These are phyloP conservation scores for Petrophora chlorosata DNA, from an alignment of 2,888 invertebrate species.

Conservation along the genomic window DNA sequence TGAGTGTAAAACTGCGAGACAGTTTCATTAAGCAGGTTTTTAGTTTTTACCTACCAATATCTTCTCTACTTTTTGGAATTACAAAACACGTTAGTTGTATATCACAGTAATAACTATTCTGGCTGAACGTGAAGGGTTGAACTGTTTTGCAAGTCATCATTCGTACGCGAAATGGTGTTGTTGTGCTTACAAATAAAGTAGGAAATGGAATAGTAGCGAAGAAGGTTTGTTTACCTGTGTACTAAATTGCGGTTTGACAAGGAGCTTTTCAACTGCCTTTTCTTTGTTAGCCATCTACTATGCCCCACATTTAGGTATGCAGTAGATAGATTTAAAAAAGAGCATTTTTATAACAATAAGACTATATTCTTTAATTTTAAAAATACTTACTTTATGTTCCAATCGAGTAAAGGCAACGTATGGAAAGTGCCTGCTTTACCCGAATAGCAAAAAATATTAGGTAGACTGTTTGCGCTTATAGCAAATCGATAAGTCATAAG, in stretches of 20 bases:
- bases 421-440: slow-evolving; percentile 10
- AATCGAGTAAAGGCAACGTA: too few relatives aligned
- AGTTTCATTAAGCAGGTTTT: slow-evolving; percentile 1
- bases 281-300: slow-evolving; percentile 20
- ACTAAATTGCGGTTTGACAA: slow-evolving; percentile 15
- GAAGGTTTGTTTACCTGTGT: slow-evolving; percentile 32
- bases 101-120: slow-evolving; percentile 9
- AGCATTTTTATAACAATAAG: too few relatives aligned
- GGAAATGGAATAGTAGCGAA: slow-evolving; percentile 32
- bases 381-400: too few relatives aligned
- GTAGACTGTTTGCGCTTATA: slow-evolving; percentile 29
- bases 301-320: too few relatives aligned
- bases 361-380: too few relatives aligned
- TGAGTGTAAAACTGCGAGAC: not conserved
- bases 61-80: too few relatives aligned
- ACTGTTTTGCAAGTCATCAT: slow-evolving; percentile 53
- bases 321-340: too few relatives aligned
- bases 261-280: slow-evolving; percentile 18
- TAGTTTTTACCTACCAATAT: too few relatives aligned
- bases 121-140: not conserved
- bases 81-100: slow-evolving; percentile 14
- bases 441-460: slow-evolving; percentile 27
- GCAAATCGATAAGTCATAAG: slow-evolving; percentile 34
- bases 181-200: slow-evolving; percentile 32
- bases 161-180: slow-evolving; percentile 36